Base-by-base conservation (phyloP, 2,888 invertebrate genomes). In the Abrostola triplasia region DNA sequence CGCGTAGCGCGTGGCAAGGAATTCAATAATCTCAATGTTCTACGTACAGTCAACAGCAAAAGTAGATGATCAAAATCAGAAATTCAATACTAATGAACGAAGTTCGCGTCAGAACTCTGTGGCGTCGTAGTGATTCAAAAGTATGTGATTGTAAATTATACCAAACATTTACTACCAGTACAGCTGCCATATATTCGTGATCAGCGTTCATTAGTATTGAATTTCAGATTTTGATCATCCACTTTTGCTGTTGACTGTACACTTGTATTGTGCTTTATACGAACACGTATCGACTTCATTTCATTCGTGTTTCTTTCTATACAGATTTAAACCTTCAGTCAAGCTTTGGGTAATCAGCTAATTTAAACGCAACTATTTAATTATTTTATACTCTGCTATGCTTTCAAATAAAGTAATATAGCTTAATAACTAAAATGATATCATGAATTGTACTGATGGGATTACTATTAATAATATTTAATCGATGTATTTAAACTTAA, bases 1-100 rank as follows among this genome's bases (percentile, higher is more conserved):
- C 84, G 84, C 79, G 73, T 68, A 83, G 84, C 82, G 85, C 80
- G 87, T 84, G 88, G 88, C 86, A 87, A 88, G 88, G 87, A 88
- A 87, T 90, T 74, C 71, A 70, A 80, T 72, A 79, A 75, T 82
- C 72, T 81, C 76, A 76, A 67, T 68, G 72, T 73, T 59, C 59
- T 68, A 78, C 62, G 59, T 56, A n/a, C n/a, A n/a, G n/a, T n/a
- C n/a, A n/a, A n/a, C n/a, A n/a, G n/a, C n/a, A n/a, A n/a, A n/a
- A n/a, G n/a, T n/a, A n/a, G n/a, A n/a, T n/a, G n/a, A n/a, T n/a
- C n/a, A n/a, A n/a, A n/a, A n/a, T n/a, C n/a, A n/a, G n/a, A n/a
- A n/a, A n/a, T n/a, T n/a, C n/a, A n/a, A n/a, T n/a, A n/a, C n/a
- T n/a, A n/a, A n/a, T n/a, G n/a, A n/a, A n/a, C n/a, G n/a, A n/a